Percentiles rank a stretch among this genome's conserved stretches.
These are phyloP conservation scores for Zygaena filipendulae DNA, from an alignment of 2,888 invertebrate genomes.

Conservation along the genomic window DNA sequence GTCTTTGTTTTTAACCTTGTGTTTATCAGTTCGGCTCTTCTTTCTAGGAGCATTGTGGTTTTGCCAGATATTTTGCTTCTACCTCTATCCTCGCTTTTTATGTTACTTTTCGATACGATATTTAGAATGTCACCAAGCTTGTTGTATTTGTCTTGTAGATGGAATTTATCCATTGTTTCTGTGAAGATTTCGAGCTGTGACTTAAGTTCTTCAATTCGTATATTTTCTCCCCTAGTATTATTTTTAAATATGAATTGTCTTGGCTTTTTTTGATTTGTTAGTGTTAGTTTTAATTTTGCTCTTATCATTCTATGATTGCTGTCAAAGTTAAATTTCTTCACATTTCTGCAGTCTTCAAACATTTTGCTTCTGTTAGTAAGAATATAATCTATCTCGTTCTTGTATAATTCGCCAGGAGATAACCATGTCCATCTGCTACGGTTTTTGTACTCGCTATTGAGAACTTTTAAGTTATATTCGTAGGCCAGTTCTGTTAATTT, in stretches of 20 bases:
- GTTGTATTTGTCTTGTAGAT: constrained; percentile 4
- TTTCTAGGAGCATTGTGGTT: constrained; percentile 1
- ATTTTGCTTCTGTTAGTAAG: constrained; percentile 7
- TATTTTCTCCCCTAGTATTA: not conserved
- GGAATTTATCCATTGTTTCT: not conserved
- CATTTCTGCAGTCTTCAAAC: constrained; percentile 3
- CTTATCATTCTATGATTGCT: constrained; percentile 17
- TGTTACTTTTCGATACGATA: not conserved
- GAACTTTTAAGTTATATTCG: constrained; percentile 3
- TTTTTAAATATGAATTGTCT: not conserved
- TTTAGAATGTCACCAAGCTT: constrained; percentile 2
- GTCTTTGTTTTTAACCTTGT: constrained; percentile 4
- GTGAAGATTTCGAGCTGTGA: not conserved
- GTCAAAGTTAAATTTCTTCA: constrained; percentile 14
- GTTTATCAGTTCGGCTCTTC: constrained; percentile 3
- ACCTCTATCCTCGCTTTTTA: not conserved
- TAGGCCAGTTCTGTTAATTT: constrained; percentile 8
- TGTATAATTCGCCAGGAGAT: constrained; percentile 8
- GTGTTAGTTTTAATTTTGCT: constrained; percentile 10
- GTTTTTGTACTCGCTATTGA: constrained; percentile 10
- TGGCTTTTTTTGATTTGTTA: constrained; percentile 3
- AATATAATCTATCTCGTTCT: constrained; percentile 14
- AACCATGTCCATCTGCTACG: constrained; percentile 10
- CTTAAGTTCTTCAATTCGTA: not conserved
- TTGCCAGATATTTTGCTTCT: constrained; percentile 2